Percentiles rank a stretch among this genome's conserved stretches.
Evolutionary conservation across 2,888 invertebrate species (phyloP).

Genomic region (Chrysomela aeneicollis): DNA sequence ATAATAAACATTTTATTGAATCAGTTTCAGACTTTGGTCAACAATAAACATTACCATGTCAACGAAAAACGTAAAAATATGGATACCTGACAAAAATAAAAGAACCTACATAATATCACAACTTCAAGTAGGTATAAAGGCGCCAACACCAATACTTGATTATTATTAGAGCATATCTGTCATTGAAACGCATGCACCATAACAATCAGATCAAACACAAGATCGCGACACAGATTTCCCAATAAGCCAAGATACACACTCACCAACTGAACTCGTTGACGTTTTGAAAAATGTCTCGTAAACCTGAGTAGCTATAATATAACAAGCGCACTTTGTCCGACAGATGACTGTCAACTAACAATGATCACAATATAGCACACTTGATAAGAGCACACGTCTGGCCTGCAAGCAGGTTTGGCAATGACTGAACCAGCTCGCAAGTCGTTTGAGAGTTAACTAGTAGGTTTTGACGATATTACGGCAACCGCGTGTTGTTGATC

Average conservation of each 20-base stretch:
- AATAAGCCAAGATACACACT: constrained; percentile 32
- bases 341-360: constrained; percentile 33
- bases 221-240: constrained; percentile 21
- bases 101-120: neutral
- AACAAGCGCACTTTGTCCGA: constrained; percentile 31
- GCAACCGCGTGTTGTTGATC: constrained; percentile 40
- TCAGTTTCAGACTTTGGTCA: neutral
- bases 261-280: constrained; percentile 41
- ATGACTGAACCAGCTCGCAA: constrained; percentile 34
- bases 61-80: neutral
- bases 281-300: constrained; percentile 27
- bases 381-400: constrained; percentile 31
- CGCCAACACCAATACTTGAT: constrained; percentile 41
- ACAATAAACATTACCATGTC: constrained; percentile 7
- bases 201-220: constrained; percentile 32
- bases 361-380: constrained; percentile 37
- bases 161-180: constrained; percentile 51
- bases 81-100: neutral
- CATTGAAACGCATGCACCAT: constrained; percentile 40
- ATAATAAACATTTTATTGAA: neutral
- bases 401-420: constrained; percentile 25
- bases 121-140: constrained; percentile 41
- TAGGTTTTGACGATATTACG: constrained; percentile 37
- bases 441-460: constrained; percentile 39
- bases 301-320: constrained; percentile 11